These are phyloP conservation scores for Tribolium madens DNA, from an alignment of 1,140 invertebrate species.

Conservation along the genomic window DNA sequence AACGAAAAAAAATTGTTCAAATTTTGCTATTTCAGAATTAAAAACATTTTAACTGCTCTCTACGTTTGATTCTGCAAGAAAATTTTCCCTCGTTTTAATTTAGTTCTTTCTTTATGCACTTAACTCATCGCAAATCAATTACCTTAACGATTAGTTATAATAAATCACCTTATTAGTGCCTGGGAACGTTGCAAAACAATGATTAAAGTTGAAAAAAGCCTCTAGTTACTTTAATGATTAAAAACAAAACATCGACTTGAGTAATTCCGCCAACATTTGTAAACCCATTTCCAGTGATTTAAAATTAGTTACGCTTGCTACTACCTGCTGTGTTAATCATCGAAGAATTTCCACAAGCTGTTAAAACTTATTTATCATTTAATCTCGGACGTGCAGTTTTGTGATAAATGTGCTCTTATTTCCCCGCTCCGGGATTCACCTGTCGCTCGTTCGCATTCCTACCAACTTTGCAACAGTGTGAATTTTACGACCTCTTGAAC, in stretches of 20 bases:
- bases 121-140: no score
- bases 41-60: no score
- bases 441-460: background rate
- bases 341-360: background rate
- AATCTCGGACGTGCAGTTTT: background rate
- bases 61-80: no score
- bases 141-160: no score
- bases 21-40: no score
- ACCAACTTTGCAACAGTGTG: background rate
- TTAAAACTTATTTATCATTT: background rate
- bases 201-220: background rate
- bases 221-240: background rate
- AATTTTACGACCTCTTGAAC: slow-evolving; percentile 11
- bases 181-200: background rate
- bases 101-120: no score
- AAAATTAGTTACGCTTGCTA: background rate
- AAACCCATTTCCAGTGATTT: background rate
- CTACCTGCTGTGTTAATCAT: background rate
- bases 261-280: background rate
- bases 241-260: background rate
- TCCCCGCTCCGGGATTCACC: background rate
- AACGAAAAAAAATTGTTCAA: no score
- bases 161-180: no score
- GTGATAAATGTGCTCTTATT: background rate
- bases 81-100: no score